Conservation (phyloP, 2,888 invertebrate species). For the Pyrrhia umbra region DNA sequence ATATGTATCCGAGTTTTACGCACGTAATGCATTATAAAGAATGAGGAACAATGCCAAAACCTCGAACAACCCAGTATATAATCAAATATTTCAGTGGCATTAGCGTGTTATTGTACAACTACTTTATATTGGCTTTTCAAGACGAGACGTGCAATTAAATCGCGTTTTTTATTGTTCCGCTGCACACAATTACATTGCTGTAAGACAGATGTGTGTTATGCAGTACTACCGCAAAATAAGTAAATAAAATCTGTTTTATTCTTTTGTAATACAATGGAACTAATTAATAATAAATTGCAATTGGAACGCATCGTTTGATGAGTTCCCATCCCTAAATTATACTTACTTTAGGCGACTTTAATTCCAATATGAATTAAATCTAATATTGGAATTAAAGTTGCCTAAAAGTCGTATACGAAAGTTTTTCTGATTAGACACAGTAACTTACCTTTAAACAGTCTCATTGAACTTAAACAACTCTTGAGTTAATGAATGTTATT, state of each 20-base stretch:
- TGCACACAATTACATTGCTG: conserved; percentile 23
- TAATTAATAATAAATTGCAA: neutral
- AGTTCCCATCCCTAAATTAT: no score
- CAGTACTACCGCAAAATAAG: neutral
- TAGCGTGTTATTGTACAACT: conserved; percentile 54
- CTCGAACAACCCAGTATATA: conserved; percentile 30
- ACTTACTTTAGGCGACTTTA: no score
- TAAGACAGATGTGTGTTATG: conserved; percentile 36
- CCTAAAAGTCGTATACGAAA: no score
- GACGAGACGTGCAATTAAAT: conserved; percentile 44
- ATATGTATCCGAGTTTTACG: conserved; percentile 38
- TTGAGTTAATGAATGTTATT: no score
- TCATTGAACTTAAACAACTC: no score
- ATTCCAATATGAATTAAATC: no score
- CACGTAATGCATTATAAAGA: conserved; percentile 43
- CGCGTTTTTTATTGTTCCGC: conserved; percentile 36
- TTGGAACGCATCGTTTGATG: no score
- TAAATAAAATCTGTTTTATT: neutral
- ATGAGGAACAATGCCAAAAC: conserved; percentile 56
- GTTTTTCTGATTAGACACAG: no score
- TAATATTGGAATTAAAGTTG: no score
- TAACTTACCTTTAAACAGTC: no score
- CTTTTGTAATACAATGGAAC: conserved; percentile 11
- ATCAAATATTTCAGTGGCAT: conserved; percentile 55
- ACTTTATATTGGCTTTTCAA: conserved; percentile 39